These are phyloP conservation scores for Drosophila hamatofila DNA, from an alignment of 2,888 invertebrate species.

Conservation along the genomic window DNA sequence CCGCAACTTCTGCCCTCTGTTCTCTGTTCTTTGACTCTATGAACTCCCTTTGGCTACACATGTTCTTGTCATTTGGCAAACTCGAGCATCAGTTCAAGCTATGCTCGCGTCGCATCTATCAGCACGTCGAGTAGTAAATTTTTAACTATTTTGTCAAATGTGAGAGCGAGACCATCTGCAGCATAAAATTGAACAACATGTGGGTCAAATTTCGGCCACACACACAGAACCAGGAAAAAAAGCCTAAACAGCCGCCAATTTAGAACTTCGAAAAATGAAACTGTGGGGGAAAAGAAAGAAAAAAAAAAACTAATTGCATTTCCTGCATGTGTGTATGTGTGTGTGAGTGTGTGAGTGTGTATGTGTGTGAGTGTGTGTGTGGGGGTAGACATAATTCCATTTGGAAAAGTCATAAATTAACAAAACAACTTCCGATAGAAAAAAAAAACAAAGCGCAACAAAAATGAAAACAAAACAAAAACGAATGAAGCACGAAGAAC, in stretches of 20 bases:
- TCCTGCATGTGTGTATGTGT: constrained; percentile 66
- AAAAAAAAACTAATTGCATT: constrained; percentile 74
- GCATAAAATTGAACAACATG: constrained; percentile 43
- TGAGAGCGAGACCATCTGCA: constrained; percentile 22
- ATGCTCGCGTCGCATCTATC: constrained; percentile 38
- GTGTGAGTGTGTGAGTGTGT: background rate
- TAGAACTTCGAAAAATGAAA: constrained; percentile 14
- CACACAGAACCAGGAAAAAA: constrained; percentile 17
- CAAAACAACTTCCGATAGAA: constrained; percentile 77
- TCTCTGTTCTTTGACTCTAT: background rate
- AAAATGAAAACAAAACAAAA: constrained; percentile 27
- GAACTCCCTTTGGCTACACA: constrained; percentile 7
- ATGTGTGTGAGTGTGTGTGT: too few relatives aligned
- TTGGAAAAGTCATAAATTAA: constrained; percentile 74
- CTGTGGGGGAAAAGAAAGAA: background rate
- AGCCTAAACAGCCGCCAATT: constrained; percentile 42
- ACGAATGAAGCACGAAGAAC: constrained; percentile 61
- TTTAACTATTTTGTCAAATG: constrained; percentile 77
- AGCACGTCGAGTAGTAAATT: constrained; percentile 59
- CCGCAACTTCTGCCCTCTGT: background rate
- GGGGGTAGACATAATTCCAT: constrained; percentile 59
- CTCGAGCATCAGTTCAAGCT: constrained; percentile 20
- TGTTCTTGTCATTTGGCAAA: constrained; percentile 23
- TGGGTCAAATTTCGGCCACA: constrained; percentile 55
- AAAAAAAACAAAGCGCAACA: constrained; percentile 56